These are phyloP conservation scores for Trididemnum clinides DNA, from an alignment of 23 tunicate genomes.

Conservation along the genomic window DNA sequence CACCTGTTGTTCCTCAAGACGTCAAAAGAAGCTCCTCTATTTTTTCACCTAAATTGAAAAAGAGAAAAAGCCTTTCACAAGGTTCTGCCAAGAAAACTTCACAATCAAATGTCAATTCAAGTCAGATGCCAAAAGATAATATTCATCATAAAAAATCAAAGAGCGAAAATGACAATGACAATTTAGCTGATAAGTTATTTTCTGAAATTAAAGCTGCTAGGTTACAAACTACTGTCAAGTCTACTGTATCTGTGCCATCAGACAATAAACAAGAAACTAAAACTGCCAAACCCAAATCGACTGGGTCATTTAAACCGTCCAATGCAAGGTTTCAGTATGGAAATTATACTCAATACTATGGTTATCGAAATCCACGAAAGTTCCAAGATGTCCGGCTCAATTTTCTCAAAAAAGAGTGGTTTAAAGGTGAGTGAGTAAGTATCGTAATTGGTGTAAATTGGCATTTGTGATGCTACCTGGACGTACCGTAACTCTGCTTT, in stretches of 20 bases:
- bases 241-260: not conserved
- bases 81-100: not conserved
- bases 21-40: conserved; percentile 23
- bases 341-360: conserved; percentile 90
- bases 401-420: conserved; percentile 90
- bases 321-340: conserved; percentile 87
- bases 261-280: not conserved
- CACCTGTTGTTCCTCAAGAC: conserved; percentile 89
- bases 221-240: not conserved
- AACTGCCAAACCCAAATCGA: not conserved
- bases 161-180: not conserved
- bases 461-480: no score
- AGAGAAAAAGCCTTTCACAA: conserved; percentile 40
- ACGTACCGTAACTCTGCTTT: no score
- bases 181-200: not conserved
- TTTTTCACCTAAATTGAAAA: conserved; percentile 48
- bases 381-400: conserved; percentile 83
- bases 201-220: conserved; percentile 12
- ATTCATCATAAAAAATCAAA: no score
- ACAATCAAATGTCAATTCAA: not conserved
- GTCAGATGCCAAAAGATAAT: not conserved
- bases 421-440: conserved; percentile 76
- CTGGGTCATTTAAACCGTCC: conserved; percentile 12
- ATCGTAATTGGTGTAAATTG: no score
- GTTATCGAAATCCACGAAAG: conserved; percentile 89